Evolutionary conservation across 2,888 invertebrate species (phyloP), one percentile per base, ranked within the genome.

Genomic region (Antitype chi): DNA sequence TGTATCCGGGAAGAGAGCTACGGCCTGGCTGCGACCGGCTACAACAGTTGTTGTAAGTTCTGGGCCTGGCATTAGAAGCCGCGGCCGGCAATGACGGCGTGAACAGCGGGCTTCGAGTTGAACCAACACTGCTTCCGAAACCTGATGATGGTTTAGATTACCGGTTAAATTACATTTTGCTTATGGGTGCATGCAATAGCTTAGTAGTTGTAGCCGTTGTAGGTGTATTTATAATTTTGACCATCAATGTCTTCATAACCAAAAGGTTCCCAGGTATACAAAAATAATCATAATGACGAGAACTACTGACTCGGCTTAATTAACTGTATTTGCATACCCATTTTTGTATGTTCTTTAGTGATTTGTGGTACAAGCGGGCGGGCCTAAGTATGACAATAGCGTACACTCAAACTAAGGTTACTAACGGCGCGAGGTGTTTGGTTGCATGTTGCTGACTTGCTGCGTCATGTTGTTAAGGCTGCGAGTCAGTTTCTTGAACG

Each of bases 401-500:
- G 32, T 53, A n/a, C 17, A 17, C 9, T 68, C n/a, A 32, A 53
- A 55, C n/a, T n/a, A 59, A 57, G n/a, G n/a, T 13, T 71, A 84
- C 85, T 74, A 62, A 90, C 90, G 84, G 3, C 90, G 81, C 15
- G 85, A 79, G 0, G 76, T 32, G 57, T 77, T 47, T n/a, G 81
- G 62, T 25, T 77, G 76, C 17, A 80, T 23, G 52, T 55, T 76
- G 78, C 68, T 43, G 62, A 53, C 53, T 47, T n/a, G 70, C 15
- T 86, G 80, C 1, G 87, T 76, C 62, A 87, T 43, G 66, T 69
- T 71, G 62, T 84, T 78, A 20, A 90, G 57, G 62, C 81, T 89
- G 59, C 90, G 88, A 2, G 89, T 88, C 57, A 93, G 77, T 23
- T 88, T 91, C 80, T 91, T 91, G 84, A 93, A 88, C 8, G 92